Conservation (phyloP, 2,797 vertebrate species). For the Pseudochirops cupreus region DNA sequence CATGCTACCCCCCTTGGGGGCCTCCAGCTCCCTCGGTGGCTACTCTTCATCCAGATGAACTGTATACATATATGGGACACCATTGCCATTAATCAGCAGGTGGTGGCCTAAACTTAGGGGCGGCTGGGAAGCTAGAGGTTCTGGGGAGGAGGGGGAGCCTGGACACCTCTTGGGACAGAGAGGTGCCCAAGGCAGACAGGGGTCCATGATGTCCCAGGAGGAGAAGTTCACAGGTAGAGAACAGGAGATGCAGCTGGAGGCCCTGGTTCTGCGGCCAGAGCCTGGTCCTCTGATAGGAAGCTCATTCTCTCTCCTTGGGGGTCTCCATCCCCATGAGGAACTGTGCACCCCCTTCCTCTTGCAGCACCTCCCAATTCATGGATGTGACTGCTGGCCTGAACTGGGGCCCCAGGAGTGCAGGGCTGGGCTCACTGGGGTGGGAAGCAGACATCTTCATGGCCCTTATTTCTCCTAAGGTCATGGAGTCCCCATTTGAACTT, state of each 20-base stretch:
- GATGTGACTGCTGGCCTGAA: no score
- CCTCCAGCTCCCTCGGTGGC: background rate
- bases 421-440: no score
- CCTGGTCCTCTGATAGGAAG: no score
- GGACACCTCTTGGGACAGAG: background rate
- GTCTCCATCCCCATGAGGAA: background rate
- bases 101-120: conserved; percentile 8
- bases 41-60: conserved; percentile 45
- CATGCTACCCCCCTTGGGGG: background rate
- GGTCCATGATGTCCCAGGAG: conserved; percentile 12
- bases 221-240: background rate
- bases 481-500: background rate
- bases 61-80: background rate
- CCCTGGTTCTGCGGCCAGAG: background rate
- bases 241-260: background rate
- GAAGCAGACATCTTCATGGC: no score
- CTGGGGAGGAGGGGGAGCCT: background rate
- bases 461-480: no score
- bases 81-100: conserved; percentile 42
- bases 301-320: background rate
- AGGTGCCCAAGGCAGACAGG: conserved; percentile 35
- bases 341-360: no score
- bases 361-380: background rate
- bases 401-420: no score
- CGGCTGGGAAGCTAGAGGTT: background rate